phyloP scores from a whole-genome alignment of 1,140 invertebrate genomes.

The Cephus cinctus region DNA sequence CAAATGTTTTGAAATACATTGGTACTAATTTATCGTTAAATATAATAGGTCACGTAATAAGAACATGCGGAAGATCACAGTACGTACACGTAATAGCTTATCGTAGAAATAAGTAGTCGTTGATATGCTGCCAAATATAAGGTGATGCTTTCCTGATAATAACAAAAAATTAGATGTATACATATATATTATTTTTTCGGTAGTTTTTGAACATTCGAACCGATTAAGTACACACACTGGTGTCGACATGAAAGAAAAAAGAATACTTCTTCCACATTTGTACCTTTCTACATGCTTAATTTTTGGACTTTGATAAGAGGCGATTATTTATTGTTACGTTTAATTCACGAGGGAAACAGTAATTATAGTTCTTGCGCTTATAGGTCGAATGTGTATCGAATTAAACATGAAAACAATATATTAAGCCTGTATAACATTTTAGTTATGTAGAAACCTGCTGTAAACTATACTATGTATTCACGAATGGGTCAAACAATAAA shows the following conservation, averaged over 20 bases:
- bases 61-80: slow-evolving; percentile 15
- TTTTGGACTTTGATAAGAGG: too few relatives aligned
- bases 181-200: neutral
- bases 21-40: too few relatives aligned
- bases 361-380: neutral
- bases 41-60: too few relatives aligned
- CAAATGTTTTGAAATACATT: too few relatives aligned
- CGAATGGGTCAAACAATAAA: slow-evolving; percentile 18
- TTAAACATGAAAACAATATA: neutral
- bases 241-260: neutral
- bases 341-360: neutral
- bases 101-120: slow-evolving; percentile 21
- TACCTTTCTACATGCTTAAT: slow-evolving; percentile 15
- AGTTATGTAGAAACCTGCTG: slow-evolving; percentile 11
- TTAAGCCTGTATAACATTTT: neutral
- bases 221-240: slow-evolving; percentile 2
- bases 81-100: slow-evolving; percentile 11
- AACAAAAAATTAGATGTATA: too few relatives aligned
- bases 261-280: slow-evolving; percentile 7
- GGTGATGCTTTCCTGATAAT: slow-evolving; percentile 35
- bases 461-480: slow-evolving; percentile 18
- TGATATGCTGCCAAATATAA: slow-evolving; percentile 35
- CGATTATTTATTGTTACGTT: too few relatives aligned
- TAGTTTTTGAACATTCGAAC: slow-evolving; percentile 2
- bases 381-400: neutral